A percentile compares a stretch with the other conserved stretches of the same genome.
Evolutionary conservation across 2,797 vertebrate species (phyloP).

Genomic region (Molossus alvarezi): DNA sequence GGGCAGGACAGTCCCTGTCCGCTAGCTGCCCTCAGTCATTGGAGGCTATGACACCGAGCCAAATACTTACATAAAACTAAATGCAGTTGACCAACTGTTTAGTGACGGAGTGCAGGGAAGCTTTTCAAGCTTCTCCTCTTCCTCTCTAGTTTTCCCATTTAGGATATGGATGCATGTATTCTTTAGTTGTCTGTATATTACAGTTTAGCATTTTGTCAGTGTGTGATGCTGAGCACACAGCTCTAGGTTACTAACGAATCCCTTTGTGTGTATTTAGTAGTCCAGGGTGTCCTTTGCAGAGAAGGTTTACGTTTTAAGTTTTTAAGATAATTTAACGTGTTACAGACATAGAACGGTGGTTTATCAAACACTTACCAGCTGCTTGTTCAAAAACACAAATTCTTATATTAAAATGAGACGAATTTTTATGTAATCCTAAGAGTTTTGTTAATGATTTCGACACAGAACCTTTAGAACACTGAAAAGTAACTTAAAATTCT

Average conservation of each 20-base stretch:
- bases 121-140: neutral
- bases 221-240: neutral
- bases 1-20: neutral
- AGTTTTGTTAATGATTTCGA: slow-evolving; percentile 2
- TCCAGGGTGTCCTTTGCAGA: neutral
- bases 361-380: neutral
- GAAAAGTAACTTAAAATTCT: slow-evolving; percentile 55
- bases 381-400: slow-evolving; percentile 23
- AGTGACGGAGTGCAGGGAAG: neutral
- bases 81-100: neutral
- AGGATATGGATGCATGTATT: neutral
- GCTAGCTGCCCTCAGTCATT: neutral
- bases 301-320: neutral
- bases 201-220: neutral
- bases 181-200: neutral
- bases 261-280: neutral
- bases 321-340: neutral
- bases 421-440: neutral
- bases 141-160: neutral
- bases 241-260: neutral
- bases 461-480: neutral
- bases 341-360: neutral
- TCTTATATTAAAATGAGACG: neutral
- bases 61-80: neutral
- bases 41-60: neutral